A percentile compares a stretch with the other conserved stretches of the same genome.
phyloP scores from a whole-genome alignment of 2,113 vertebrate genomes.

The Mormoops blainvillei region DNA sequence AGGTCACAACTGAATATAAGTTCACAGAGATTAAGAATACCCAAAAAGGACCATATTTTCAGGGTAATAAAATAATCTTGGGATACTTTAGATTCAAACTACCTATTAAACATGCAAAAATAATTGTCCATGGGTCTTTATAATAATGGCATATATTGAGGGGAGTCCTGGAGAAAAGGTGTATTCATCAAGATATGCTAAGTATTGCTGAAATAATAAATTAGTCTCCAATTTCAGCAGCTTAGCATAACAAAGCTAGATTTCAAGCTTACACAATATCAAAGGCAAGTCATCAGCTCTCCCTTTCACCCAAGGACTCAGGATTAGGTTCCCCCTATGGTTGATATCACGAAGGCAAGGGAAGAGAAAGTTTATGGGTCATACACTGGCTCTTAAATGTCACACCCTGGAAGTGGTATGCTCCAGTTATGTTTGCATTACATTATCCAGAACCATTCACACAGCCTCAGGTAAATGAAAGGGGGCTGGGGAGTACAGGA shows the following conservation, averaged over 20 bases:
- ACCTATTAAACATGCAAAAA: neutral
- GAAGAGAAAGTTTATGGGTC: neutral
- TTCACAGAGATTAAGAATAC: neutral
- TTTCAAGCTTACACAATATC: neutral
- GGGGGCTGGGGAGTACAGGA: neutral
- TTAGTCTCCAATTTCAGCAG: neutral
- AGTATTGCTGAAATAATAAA: neutral
- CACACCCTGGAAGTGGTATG: neutral
- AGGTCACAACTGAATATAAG: neutral
- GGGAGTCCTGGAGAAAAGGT: neutral
- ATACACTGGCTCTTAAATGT: neutral
- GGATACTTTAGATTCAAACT: neutral
- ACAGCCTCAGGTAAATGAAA: neutral
- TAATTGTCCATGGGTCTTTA: neutral
- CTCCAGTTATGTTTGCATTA: neutral
- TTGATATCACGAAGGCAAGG: neutral
- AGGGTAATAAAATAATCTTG: neutral
- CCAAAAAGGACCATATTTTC: neutral
- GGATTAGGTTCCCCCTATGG: neutral
- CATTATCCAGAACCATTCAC: neutral
- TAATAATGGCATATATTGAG: neutral
- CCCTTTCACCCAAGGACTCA: neutral
- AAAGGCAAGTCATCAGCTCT: neutral
- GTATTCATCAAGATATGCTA: neutral
- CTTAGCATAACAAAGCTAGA: neutral